A percentile compares a stretch with the other conserved stretches of the same genome.
phyloP scores from a whole-genome alignment of 2,113 vertebrate species.

The Callocephalon fimbriatum region DNA sequence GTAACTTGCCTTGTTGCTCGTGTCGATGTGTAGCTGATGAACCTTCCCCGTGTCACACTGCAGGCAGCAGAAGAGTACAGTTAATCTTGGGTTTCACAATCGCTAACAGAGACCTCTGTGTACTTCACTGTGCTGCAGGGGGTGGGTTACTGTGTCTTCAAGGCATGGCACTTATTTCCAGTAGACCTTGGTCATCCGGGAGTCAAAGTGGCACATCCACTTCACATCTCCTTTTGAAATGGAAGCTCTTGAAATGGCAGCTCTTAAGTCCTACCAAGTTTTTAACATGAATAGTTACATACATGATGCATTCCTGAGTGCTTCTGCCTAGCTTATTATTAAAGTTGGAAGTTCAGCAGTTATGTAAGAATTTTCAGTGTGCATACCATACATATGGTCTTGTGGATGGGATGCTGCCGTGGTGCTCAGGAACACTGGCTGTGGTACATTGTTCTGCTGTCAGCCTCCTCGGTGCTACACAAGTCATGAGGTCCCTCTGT shows the following conservation, averaged over 20 bases:
- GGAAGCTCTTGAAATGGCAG: neutral
- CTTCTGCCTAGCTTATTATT: neutral
- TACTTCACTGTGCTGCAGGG: neutral
- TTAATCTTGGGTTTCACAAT: neutral
- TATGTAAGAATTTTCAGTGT: neutral
- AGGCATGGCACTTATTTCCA: neutral
- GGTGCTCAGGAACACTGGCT: neutral
- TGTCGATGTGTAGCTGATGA: neutral
- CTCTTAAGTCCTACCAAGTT: neutral
- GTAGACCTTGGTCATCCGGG: neutral
- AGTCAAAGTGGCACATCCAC: neutral
- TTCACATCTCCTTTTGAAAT: neutral
- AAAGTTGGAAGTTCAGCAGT: neutral
- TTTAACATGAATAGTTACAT: neutral
- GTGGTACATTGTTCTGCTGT: neutral
- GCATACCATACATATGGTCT: neutral
- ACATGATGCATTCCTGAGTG: neutral
- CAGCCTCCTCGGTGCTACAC: rapidly evolving
- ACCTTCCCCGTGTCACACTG: rapidly evolving
- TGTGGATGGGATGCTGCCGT: neutral
- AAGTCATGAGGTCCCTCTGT: neutral
- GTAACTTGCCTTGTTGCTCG: neutral
- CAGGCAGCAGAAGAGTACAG: neutral
- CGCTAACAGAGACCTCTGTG: neutral
- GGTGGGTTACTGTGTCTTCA: neutral